Evolutionary conservation across 2,888 invertebrate genomes (phyloP).

Genomic region (Drosophila robusta): DNA sequence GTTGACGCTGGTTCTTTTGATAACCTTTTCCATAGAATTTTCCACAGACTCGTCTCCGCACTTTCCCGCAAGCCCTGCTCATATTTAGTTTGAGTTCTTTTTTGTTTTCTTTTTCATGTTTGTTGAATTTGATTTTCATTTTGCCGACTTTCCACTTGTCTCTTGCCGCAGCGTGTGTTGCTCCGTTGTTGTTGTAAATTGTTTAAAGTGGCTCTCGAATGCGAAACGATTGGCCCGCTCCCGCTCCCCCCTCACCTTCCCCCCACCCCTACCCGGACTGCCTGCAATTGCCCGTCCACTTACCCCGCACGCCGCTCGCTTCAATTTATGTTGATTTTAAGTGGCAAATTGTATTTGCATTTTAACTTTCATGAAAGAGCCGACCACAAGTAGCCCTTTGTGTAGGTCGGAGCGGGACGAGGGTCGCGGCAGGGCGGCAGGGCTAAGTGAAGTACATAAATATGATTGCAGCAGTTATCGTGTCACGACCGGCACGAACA

Average conservation of each 20-base stretch:
- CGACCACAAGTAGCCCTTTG: constrained; percentile 71
- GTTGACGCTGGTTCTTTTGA: constrained; percentile 16
- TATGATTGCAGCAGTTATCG: constrained; percentile 14
- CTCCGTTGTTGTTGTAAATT: constrained; percentile 58
- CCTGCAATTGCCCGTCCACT: constrained; percentile 16
- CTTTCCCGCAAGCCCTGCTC: constrained; percentile 14
- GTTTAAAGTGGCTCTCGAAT: constrained; percentile 66
- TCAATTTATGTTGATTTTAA: constrained; percentile 74
- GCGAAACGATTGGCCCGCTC: constrained; percentile 42
- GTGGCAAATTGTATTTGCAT: constrained; percentile 81
- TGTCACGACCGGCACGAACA: constrained; percentile 22
- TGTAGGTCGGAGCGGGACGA: constrained; percentile 1
- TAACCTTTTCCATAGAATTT: constrained; percentile 28
- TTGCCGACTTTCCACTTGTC: constrained; percentile 27
- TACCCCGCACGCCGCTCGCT: constrained; percentile 30
- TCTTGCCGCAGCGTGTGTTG: constrained; percentile 5
- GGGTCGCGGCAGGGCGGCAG: background rate
- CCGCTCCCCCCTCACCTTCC: background rate
- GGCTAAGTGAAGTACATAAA: background rate
- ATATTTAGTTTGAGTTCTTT: constrained; percentile 20
- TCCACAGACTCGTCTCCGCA: constrained; percentile 2
- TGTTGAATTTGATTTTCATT: constrained; percentile 52
- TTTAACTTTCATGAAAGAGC: constrained; percentile 60
- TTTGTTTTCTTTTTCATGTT: constrained; percentile 8
- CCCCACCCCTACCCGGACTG: background rate